Evolutionary conservation across 1,140 invertebrate genomes (phyloP), one percentile per base, ranked within the genome.

Genomic region (Thaumatotibia leucotreta): DNA sequence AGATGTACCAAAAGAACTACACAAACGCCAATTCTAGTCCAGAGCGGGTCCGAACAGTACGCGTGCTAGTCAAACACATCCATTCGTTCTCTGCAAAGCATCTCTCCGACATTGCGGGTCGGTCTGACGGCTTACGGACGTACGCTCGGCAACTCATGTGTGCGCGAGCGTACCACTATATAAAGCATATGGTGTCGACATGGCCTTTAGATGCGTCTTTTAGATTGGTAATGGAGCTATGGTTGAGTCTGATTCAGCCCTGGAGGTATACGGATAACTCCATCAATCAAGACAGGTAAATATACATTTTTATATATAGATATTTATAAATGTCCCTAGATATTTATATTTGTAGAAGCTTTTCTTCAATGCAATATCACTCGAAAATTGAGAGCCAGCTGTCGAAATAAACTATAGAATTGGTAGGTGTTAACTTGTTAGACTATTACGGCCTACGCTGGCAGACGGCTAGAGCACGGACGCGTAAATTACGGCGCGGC

Each of bases 151-250:
- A 95, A 50, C 94, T 96, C 68, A 93, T 97, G 65, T 97, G 97
- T 83, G 94, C 95, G 50, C 95, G 95, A 73, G 95, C 98, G 29
- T 98, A 98, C 83, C 92, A 92, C 6, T 98, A 98, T 82, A 91
- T 99, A 0, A 92, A 95, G 69, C 95, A 97, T 89, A 93, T 96
- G 4, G 97, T 99, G 77, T 93, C 95, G 71, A 95, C 96, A 49
- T 99, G 98, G 98, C 98, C 98, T 3, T 88, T 98, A 17, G 97
- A 99, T 89, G 95, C 96, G 67, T 98, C 97, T 0, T 97, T 99
- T 85, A 92, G 96, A 74, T 92, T 98, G 64, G 97, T 99, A 5
- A 92, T 98, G 75, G 98, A 99, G 89, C 94, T 97, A 2, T 99
- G 97, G 97, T 91, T 99, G 0, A 98, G 97, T 82, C 98, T 97